These are phyloP conservation scores for Chrysolina haemoptera DNA, from an alignment of 2,888 invertebrate genomes.

Conservation along the genomic window DNA sequence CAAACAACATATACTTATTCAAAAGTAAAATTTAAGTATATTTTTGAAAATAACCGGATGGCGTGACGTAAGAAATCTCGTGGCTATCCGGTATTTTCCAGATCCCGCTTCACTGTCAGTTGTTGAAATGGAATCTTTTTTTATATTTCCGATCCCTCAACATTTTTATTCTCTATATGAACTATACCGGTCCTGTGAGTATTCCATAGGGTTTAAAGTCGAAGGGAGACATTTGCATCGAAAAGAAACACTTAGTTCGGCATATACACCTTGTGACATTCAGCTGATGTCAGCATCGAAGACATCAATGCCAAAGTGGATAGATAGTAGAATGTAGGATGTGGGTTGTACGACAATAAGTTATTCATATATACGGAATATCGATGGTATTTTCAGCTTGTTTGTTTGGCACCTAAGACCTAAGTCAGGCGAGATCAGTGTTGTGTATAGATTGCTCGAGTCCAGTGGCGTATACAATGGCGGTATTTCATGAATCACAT, in stretches of 20 bases:
- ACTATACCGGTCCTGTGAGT: too few species aligned
- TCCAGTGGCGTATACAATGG: neutral
- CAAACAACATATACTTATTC: too few species aligned
- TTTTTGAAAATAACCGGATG: too few species aligned
- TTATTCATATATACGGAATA: constrained; percentile 19
- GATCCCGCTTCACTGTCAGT: too few species aligned
- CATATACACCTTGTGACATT: neutral
- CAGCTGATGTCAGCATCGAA: neutral
- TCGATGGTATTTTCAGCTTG: constrained; percentile 8
- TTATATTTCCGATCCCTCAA: too few species aligned
- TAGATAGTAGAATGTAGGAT: neutral
- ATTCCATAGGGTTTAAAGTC: neutral
- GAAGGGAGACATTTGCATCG: neutral
- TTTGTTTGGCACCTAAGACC: constrained; percentile 22
- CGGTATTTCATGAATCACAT: neutral
- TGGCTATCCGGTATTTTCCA: too few species aligned
- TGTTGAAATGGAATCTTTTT: too few species aligned
- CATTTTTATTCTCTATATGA: too few species aligned
- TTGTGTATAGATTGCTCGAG: neutral
- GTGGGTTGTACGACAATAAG: constrained; percentile 7
- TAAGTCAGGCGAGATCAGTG: constrained; percentile 25
- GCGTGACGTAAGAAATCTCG: too few species aligned
- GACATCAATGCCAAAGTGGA: neutral
- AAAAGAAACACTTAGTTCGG: constrained; percentile 2
- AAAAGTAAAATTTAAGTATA: too few species aligned